Evolutionary conservation across 1,140 invertebrate genomes (phyloP).

Genomic region (Conopomorpha cramerella): DNA sequence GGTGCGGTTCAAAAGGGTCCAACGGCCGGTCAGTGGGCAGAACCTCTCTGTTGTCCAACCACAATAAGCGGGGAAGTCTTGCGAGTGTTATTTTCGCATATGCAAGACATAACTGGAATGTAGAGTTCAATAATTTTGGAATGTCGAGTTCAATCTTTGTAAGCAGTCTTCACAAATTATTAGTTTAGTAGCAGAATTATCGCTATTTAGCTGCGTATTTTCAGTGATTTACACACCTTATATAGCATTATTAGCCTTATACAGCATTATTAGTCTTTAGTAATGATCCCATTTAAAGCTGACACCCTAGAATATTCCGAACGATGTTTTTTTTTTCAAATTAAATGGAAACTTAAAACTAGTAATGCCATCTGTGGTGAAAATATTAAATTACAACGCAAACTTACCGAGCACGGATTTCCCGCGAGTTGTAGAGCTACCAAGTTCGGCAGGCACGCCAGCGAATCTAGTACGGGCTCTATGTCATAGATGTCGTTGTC

Average conservation of each 20-base stretch:
- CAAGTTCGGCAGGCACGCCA: conserved; percentile 32
- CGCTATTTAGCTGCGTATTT: too few species aligned
- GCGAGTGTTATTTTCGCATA: conserved; percentile 24
- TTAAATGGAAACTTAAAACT: too few species aligned
- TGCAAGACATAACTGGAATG: conserved; percentile 24
- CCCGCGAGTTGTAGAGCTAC: conserved; percentile 45
- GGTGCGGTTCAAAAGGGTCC: conserved; percentile 25
- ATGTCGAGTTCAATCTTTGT: too few species aligned
- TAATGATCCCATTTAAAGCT: too few species aligned
- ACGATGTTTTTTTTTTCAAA: too few species aligned
- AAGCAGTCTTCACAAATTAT: too few species aligned
- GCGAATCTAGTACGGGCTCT: conserved; percentile 25
- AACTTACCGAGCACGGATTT: conserved; percentile 57
- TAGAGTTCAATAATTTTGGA: too few species aligned
- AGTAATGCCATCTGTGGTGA: conserved; percentile 19
- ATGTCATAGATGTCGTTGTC: conserved; percentile 61
- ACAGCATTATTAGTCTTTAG: too few species aligned
- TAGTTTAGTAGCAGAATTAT: too few species aligned
- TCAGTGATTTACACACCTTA: too few species aligned
- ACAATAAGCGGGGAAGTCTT: conserved; percentile 21
- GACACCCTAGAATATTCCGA: too few species aligned
- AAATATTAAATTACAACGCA: conserved; percentile 4
- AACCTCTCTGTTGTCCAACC: conserved; percentile 33
- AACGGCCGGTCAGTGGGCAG: conserved; percentile 16
- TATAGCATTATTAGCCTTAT: too few species aligned